Conservation (phyloP, 2,113 vertebrate species). For the Calonectris borealis region DNA sequence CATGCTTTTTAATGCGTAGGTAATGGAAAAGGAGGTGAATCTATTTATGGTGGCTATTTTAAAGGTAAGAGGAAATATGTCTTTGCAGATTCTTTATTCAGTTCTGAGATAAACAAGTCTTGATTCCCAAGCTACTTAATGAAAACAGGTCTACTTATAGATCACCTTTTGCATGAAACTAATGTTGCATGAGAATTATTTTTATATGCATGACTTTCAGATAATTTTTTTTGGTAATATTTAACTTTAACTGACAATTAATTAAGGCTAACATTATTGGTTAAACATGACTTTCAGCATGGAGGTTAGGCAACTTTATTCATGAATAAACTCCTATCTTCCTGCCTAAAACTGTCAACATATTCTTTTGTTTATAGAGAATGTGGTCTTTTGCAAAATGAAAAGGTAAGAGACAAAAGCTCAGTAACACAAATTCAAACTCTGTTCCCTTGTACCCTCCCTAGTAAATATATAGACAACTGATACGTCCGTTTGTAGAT, state of each 20-base stretch:
- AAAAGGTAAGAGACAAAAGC: slow-evolving; percentile 99
- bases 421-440: slow-evolving; percentile 95
- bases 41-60: slow-evolving; percentile 98
- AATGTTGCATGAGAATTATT: slow-evolving; percentile 83
- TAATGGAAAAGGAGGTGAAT: slow-evolving; percentile 98
- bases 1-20: slow-evolving; percentile 69
- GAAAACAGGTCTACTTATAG: slow-evolving; percentile 74
- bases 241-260: slow-evolving; percentile 78
- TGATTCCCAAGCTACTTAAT: slow-evolving; percentile 72
- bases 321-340: slow-evolving; percentile 95
- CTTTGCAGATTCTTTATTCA: slow-evolving; percentile 58
- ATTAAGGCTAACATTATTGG: slow-evolving; percentile 81
- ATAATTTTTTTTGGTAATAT: slow-evolving; percentile 70
- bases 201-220: slow-evolving; percentile 78
- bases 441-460: slow-evolving; percentile 86
- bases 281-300: slow-evolving; percentile 92
- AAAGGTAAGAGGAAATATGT: slow-evolving; percentile 86
- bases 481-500: slow-evolving; percentile 76
- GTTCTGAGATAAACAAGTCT: slow-evolving; percentile 66
- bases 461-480: slow-evolving; percentile 78
- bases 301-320: slow-evolving; percentile 98
- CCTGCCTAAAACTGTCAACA: slow-evolving; percentile 99
- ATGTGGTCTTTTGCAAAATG: slow-evolving; percentile 99
- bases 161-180: slow-evolving; percentile 84
- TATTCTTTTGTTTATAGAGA: slow-evolving; percentile 99